Evolutionary conservation across 2,113 vertebrate genomes (phyloP).

Genomic region (Clarias macrocephalus): DNA sequence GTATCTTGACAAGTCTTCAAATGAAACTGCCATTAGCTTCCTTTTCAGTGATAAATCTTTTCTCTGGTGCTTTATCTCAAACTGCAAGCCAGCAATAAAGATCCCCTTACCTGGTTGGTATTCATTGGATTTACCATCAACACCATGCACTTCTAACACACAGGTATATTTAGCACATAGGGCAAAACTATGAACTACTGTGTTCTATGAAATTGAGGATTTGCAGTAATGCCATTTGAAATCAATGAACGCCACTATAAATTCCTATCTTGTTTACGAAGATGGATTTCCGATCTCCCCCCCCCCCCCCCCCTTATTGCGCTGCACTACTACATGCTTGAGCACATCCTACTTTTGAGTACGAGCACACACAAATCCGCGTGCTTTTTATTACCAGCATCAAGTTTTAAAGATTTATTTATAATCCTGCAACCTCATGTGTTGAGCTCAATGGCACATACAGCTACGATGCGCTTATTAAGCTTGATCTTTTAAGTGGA

Average conservation of each 20-base stretch:
- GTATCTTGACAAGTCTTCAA: slow-evolving; percentile 6
- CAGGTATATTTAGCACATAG: not conserved
- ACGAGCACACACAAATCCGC: not conserved
- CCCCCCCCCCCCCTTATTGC: not conserved
- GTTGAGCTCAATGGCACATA: slow-evolving; percentile 30
- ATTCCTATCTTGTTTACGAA: not conserved
- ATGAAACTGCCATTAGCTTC: not conserved
- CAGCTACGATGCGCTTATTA: slow-evolving; percentile 22
- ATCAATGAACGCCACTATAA: too few relatives aligned
- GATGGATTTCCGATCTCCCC: not conserved
- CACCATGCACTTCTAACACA: not conserved
- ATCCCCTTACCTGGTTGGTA: not conserved
- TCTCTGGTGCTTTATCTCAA: not conserved
- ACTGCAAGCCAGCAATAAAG: not conserved
- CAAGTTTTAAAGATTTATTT: slow-evolving; percentile 20
- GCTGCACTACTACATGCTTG: not conserved
- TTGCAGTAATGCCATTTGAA: not conserved
- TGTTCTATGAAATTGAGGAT: not conserved
- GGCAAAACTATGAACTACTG: not conserved
- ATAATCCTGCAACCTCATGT: slow-evolving; percentile 16
- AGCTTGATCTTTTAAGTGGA: slow-evolving; percentile 37
- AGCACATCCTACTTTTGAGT: slow-evolving; percentile 5
- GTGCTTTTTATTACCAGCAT: slow-evolving; percentile 10
- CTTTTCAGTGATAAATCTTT: not conserved
- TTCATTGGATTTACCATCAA: not conserved